Evolutionary conservation across 2,888 invertebrate species (phyloP), one percentile per base, ranked within the genome.

Genomic region (Spodoptera littoralis): DNA sequence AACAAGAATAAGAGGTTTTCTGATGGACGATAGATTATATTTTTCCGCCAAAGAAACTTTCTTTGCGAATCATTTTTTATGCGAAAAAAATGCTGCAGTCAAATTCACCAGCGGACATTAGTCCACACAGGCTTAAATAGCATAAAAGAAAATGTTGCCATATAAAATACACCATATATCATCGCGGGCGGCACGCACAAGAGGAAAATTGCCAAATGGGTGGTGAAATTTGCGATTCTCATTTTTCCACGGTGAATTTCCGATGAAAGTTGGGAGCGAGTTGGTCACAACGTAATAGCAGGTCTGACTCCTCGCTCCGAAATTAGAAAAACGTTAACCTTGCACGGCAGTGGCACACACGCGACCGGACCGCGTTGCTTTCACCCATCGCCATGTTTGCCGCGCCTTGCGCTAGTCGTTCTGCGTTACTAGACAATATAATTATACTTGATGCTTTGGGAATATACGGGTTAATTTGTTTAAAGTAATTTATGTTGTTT

Each of bases 251-350:
- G 82, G 85, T 87, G 81, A 88, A 88, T 91, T 90, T 92, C 89
- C 88, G 88, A 90, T 88, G 91, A 93, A 92, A 92, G 92, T 88
- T 80, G 76, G 81, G 85, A 87, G 80, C 82, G 70, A 79, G 83
- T 85, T 84, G 81, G 79, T 82, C 82, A 80, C 79, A 84, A 80
- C 80, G 87, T 89, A 88, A 88, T 86, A 85, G 84, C 90, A 84
- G 84, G 89, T 89, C 80, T 82, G 78, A 84, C 84, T 86, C 88
- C 85, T 89, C 87, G 79, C 83, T 89, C 90, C 92, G 88, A 92
- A 92, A 92, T 91, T 86, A 91, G 92, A 92, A 91, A 92, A 91
- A 91, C 88, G 89, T 89, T 88, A 92, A 92, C 91, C 92, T 92
- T 91, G 88, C 90, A 88, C 85, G 89, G 89, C 85, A 85, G 84